Percentiles rank a stretch among this genome's conserved stretches.
Evolutionary conservation across 2,113 vertebrate species (phyloP).

Genomic region (Festucalex cinctus): DNA sequence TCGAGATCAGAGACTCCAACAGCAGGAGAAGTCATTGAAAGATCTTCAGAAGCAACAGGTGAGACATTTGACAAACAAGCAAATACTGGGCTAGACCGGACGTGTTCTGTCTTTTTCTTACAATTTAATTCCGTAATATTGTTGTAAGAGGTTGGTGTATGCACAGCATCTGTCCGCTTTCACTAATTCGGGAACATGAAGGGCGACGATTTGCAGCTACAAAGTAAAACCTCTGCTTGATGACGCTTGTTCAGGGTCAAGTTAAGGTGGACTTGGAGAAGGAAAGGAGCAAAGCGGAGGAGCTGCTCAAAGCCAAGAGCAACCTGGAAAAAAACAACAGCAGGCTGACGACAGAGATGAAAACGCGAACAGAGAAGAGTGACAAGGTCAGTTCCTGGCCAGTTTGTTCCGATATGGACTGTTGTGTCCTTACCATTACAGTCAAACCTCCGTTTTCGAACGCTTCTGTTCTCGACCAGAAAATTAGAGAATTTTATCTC

Average conservation of each 20-base stretch:
- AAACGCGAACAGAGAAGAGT: conserved; percentile 75
- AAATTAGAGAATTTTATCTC: no score
- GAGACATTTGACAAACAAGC: conserved; percentile 6
- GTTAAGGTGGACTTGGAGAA: conserved; percentile 83
- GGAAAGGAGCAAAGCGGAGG: conserved; percentile 79
- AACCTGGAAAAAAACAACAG: conserved; percentile 79
- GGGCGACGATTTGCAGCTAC: background rate
- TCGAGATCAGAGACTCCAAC: conserved; percentile 75
- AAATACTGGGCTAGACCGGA: background rate
- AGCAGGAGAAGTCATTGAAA: conserved; percentile 76
- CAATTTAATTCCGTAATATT: background rate
- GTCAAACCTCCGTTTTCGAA: no score
- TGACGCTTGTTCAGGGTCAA: conserved; percentile 64
- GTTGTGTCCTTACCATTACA: background rate
- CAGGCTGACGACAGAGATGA: conserved; percentile 80
- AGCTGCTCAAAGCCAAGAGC: conserved; percentile 78
- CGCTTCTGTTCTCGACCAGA: no score
- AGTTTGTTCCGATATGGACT: background rate
- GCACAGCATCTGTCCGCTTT: background rate
- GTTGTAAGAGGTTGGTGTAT: background rate
- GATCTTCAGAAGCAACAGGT: conserved; percentile 85
- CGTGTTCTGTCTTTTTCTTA: no score
- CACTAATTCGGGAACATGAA: background rate
- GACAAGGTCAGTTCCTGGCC: conserved; percentile 77
- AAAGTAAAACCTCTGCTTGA: background rate